phyloP scores from a whole-genome alignment of 2,888 invertebrate species.

The Teleogryllus oceanicus region DNA sequence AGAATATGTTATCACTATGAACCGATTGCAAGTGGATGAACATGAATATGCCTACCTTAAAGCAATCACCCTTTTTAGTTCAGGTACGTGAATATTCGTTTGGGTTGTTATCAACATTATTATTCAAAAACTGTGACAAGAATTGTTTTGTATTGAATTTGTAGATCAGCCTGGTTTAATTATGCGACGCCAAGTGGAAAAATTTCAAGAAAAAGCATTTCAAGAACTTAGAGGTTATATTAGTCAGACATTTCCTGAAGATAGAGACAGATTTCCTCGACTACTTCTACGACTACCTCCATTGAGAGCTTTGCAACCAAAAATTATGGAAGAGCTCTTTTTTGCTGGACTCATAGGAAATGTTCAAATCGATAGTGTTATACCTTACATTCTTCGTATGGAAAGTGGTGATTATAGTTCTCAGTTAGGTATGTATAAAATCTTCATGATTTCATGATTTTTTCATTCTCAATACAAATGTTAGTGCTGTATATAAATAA shows the following conservation, averaged over 20 bases:
- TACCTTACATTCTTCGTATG: conserved; percentile 83
- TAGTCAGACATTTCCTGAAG: conserved; percentile 48
- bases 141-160: conserved; percentile 27
- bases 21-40: conserved; percentile 71
- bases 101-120: no score
- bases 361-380: conserved; percentile 91
- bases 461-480: no score
- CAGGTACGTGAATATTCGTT: conserved; percentile 52
- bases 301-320: conserved; percentile 66
- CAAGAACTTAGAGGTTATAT: conserved; percentile 56
- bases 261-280: conserved; percentile 57
- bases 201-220: conserved; percentile 60
- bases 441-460: no score
- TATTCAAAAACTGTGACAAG: no score
- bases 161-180: conserved; percentile 54
- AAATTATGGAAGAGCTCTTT: conserved; percentile 84
- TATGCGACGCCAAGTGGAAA: conserved; percentile 54
- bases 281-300: conserved; percentile 69
- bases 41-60: conserved; percentile 86
- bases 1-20: conserved; percentile 73
- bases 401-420: conserved; percentile 46
- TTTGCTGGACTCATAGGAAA: conserved; percentile 88
- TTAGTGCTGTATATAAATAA: no score
- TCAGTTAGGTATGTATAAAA: conserved; percentile 35
- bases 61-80: conserved; percentile 77